Evolutionary conservation across 2,797 vertebrate species (phyloP), one percentile per base, ranked within the genome.

Genomic region (Lepus oiostolus): DNA sequence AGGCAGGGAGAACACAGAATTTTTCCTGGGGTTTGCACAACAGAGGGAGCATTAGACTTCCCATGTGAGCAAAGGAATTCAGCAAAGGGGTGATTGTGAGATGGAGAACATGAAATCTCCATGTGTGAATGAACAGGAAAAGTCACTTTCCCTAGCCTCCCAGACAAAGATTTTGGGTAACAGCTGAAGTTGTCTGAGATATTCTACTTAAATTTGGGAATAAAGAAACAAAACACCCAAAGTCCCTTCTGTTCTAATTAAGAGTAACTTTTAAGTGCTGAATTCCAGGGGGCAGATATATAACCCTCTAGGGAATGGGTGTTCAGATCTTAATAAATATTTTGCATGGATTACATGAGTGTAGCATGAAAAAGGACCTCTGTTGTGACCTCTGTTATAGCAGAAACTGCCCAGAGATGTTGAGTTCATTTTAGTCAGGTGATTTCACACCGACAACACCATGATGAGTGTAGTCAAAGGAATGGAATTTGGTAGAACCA

Each of bases 191-290:
- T 47, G 54, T 26, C 30, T 90, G 30, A 10, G 13, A 81, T 74
- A 22, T 26, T 72, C 60, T 30, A 2, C 52, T 84, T 77, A 52
- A 7, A 47, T 70, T 38, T 92, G 42, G 74, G 52, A 93, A 89
- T 79, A 89, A 95, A 14, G 12, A 81, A 26, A 14, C 14, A 35
- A 74, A 85, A 4, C 30, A 74, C 72, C 52, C n/a, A 26, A 68
- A 60, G 47, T 63, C 54, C 1, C 77, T 93, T 88, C n/a, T 85
- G 11, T 94, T 94, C 12, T 81, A 85, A 72, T 85, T 65, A 88
- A 63, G 82, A 81, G 17, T 71, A 60, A 82, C 2, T 38, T 81
- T 35, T 32, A 88, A 62, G 12, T 62, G 12, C 32, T 88, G 19
- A 17, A 83, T 52, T 60, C 35, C 30, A 19, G 28, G 68, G 14